Evolutionary conservation across 1,140 invertebrate genomes (phyloP), one percentile per base, ranked within the genome.

Genomic region (Idris sp.): DNA sequence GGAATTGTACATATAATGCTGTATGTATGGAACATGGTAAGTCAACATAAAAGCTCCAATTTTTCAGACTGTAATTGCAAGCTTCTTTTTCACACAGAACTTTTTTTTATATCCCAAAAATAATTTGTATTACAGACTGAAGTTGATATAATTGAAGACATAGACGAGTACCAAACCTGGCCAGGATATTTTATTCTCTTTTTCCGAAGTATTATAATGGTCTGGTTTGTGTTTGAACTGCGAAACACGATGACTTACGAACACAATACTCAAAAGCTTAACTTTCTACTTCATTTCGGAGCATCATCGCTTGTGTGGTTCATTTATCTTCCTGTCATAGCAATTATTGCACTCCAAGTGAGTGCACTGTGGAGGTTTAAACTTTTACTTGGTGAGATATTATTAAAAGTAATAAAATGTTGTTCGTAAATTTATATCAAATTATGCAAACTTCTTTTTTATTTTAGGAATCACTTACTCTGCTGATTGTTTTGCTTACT

Each of bases 261-360:
- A 82, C 95, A 97, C 84, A 96, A 96, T 83, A 92, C 92, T 80
- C 92, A 95, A 74, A 97, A 97, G 84, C 88, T 97, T 5, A 93
- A 96, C 82, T 99, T 98, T 87, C 92, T 97, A 33, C 90, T 98
- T 36, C 97, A 99, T 84, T 98, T 99, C 87, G 97, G 97, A 36
- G 97, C 97, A 26, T 98, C 96, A 14, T 97, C 96, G 74, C 89
- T 99, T 26, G 97, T 99, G 10, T 99, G 98, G 98, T 98, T 99
- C 81, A 96, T 98, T 72, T 98, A 99, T 87, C 89, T 99, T 68
- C 97, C 97, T 5, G 93, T 98, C 30, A 92, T 98, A 72, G 97
- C 96, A 35, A 90, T 99, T 38, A 95, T 99, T 74, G 95, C 96
- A 19, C 89, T 97, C 51, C 95, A 97, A 88, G 93, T 99, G 33